Percentiles rank a stretch among this genome's conserved stretches.
phyloP scores from a whole-genome alignment of 2,888 invertebrate species.

The Rotaria magnacalcarata region DNA sequence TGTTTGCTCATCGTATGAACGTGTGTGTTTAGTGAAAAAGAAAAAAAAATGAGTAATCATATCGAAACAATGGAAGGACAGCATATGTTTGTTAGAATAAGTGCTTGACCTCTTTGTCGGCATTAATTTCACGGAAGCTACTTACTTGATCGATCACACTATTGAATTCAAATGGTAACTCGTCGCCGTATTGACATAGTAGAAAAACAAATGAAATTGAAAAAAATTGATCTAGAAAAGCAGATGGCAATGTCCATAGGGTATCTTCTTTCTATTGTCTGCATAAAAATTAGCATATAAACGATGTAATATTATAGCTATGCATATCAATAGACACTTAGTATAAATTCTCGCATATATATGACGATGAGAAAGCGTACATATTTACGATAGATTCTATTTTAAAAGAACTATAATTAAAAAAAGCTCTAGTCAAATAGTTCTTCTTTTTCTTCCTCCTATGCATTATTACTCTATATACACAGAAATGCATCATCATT shows the following conservation, averaged over 20 bases:
- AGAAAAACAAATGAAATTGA: neutral
- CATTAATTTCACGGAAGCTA: slow-evolving; percentile 20
- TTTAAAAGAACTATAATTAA: neutral
- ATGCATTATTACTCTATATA: too few relatives aligned
- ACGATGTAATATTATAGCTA: neutral
- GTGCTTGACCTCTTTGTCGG: neutral
- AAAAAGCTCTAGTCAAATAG: too few relatives aligned
- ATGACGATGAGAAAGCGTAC: neutral
- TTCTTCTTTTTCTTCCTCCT: too few relatives aligned
- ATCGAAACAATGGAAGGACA: neutral
- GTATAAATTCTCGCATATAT: neutral
- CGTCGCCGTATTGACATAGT: neutral
- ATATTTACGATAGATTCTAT: neutral
- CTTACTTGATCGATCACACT: neutral
- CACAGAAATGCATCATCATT: neutral
- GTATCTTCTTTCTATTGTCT: slow-evolving; percentile 1
- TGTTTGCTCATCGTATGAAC: neutral
- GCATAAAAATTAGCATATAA: neutral
- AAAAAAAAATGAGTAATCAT: neutral
- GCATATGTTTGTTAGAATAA: neutral
- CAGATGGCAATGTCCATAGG: neutral
- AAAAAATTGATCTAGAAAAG: neutral
- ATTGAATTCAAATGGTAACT: neutral
- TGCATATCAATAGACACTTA: neutral
- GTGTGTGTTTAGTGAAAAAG: neutral